Percentiles rank a stretch among this genome's conserved stretches.
Conservation (phyloP, 1,140 invertebrate species). For the Atopsyche davidsoni region DNA sequence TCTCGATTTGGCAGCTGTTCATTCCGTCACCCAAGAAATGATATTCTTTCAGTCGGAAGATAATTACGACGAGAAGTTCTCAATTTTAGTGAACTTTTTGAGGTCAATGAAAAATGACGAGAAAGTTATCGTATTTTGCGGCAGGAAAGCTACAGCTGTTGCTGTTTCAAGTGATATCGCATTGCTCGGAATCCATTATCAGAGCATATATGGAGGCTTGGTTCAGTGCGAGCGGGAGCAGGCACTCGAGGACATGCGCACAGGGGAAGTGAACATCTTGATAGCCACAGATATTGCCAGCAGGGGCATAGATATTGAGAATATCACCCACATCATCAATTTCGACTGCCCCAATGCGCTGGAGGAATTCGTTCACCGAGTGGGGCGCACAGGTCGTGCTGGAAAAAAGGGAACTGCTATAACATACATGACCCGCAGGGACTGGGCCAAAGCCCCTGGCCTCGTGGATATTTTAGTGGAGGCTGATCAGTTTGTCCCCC, state of each 20-base stretch:
- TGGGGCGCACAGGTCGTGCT: slow-evolving; percentile 84
- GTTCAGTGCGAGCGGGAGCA: slow-evolving; percentile 82
- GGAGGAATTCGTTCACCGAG: slow-evolving; percentile 85
- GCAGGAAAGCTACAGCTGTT: slow-evolving; percentile 73
- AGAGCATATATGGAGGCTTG: slow-evolving; percentile 83
- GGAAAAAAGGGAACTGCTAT: slow-evolving; percentile 77
- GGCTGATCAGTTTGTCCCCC: slow-evolving; percentile 66
- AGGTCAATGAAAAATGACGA: slow-evolving; percentile 61
- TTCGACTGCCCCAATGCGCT: slow-evolving; percentile 87
- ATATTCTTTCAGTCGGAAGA: slow-evolving; percentile 67
- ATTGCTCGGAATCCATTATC: slow-evolving; percentile 58
- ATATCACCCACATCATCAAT: slow-evolving; percentile 79
- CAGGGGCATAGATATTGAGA: slow-evolving; percentile 85
- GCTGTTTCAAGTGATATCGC: slow-evolving; percentile 74
- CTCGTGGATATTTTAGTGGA: slow-evolving; percentile 79
- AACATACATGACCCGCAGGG: slow-evolving; percentile 69
- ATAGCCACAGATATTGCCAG: slow-evolving; percentile 93
- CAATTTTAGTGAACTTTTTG: slow-evolving; percentile 51
- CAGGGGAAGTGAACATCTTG: slow-evolving; percentile 69
- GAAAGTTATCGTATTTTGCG: slow-evolving; percentile 85
- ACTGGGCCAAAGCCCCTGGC: slow-evolving; percentile 73
- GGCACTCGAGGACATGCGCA: slow-evolving; percentile 75
- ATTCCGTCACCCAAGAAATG: slow-evolving; percentile 73
- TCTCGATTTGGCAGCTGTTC: slow-evolving; percentile 77
- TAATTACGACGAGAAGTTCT: slow-evolving; percentile 34